A percentile compares a stretch with the other conserved stretches of the same genome.
Conservation (phyloP, 2,113 vertebrate genomes). For the Tachuris rubrigastra region DNA sequence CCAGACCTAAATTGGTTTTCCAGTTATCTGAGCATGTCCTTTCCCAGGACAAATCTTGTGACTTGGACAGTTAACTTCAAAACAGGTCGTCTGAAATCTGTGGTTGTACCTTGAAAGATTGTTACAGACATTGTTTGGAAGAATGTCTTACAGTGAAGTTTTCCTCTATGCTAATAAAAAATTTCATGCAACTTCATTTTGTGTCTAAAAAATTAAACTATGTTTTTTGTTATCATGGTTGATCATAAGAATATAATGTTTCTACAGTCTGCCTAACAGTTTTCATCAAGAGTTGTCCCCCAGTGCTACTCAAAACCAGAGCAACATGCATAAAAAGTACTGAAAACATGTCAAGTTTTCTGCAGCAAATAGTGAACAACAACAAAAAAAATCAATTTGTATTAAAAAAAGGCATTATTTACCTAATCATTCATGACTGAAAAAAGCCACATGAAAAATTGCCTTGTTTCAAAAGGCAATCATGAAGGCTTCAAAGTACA, state of each 20-base stretch:
- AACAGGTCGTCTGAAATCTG: background rate
- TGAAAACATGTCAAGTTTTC: background rate
- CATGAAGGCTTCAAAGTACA: background rate
- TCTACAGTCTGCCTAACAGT: background rate
- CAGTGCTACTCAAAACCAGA: background rate
- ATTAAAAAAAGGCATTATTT: slow-evolving; percentile 1
- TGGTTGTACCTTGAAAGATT: background rate
- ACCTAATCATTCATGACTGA: background rate
- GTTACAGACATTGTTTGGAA: background rate
- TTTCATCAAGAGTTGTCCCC: background rate
- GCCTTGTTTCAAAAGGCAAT: slow-evolving; percentile 3
- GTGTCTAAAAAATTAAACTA: background rate
- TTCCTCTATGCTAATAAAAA: background rate
- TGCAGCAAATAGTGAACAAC: background rate
- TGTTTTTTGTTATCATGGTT: accelerated
- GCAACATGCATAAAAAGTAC: background rate
- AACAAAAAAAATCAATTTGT: background rate
- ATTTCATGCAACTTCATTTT: background rate
- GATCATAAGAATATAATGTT: background rate
- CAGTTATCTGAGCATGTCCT: accelerated
- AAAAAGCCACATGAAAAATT: background rate
- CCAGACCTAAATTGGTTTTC: background rate
- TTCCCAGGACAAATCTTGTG: background rate
- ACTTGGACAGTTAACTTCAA: background rate
- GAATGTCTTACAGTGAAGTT: background rate